A percentile compares a stretch with the other conserved stretches of the same genome.
Conservation (phyloP, 2,888 invertebrate genomes). For the Amphimallon solstitiale region DNA sequence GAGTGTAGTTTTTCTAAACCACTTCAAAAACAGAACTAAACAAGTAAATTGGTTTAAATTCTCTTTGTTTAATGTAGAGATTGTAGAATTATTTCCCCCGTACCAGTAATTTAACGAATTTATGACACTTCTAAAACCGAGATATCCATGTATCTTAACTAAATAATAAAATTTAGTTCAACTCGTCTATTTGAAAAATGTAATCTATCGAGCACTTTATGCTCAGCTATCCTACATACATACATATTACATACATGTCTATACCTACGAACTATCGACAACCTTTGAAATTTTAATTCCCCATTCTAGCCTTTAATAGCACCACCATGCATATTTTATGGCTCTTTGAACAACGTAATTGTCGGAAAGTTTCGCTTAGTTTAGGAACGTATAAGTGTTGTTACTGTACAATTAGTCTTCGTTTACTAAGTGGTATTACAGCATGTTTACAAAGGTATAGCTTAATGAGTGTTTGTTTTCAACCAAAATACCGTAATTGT, state of each 20-base stretch:
- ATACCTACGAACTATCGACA: not conserved
- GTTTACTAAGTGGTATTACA: conserved; percentile 2
- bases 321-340: conserved; percentile 26
- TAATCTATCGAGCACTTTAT: not conserved
- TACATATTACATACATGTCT: not conserved
- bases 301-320: conserved; percentile 15
- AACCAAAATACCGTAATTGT: not conserved
- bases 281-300: conserved; percentile 24
- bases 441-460: not conserved
- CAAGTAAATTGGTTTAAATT: no score
- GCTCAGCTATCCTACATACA: not conserved
- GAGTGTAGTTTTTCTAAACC: no score
- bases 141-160: no score
- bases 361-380: conserved; percentile 10
- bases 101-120: no score
- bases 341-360: conserved; percentile 30
- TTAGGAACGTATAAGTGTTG: conserved; percentile 3
- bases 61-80: no score
- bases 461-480: not conserved
- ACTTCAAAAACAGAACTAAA: no score
- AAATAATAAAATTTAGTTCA: no score
- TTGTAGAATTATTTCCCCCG: no score
- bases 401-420: conserved; percentile 6
- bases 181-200: not conserved
- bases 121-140: no score